Percentiles rank a stretch among this genome's conserved stretches.
These are phyloP conservation scores for Caenorhabditis sp. DNA, from an alignment of 2,888 invertebrate genomes.

Conservation along the genomic window DNA sequence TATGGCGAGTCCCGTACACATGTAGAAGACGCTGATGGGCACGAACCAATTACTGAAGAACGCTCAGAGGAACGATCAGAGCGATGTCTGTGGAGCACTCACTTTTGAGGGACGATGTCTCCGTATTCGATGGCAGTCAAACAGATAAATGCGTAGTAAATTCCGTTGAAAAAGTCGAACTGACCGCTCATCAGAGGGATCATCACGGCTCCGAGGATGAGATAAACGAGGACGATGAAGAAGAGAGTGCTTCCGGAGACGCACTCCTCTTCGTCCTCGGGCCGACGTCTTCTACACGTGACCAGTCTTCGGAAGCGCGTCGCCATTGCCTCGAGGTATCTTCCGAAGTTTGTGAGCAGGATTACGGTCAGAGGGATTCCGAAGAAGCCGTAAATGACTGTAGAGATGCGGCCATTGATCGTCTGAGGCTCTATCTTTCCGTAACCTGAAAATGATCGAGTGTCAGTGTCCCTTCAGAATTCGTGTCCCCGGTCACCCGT, in stretches of 20 bases:
- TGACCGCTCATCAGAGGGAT: slow-evolving; percentile 66
- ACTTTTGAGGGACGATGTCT: slow-evolving; percentile 74
- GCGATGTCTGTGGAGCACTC: background rate
- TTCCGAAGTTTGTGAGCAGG: slow-evolving; percentile 76
- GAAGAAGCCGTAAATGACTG: slow-evolving; percentile 77
- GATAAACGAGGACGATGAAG: slow-evolving; percentile 65
- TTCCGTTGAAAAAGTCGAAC: slow-evolving; percentile 77
- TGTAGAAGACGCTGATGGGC: slow-evolving; percentile 76
- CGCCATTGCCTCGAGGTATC: slow-evolving; percentile 73
- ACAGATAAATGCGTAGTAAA: slow-evolving; percentile 76
- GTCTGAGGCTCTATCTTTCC: slow-evolving; percentile 77
- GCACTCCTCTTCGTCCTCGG: slow-evolving; percentile 54
- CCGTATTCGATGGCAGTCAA: slow-evolving; percentile 78
- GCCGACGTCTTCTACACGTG: slow-evolving; percentile 23
- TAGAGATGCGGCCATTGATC: slow-evolving; percentile 74
- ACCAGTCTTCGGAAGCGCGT: slow-evolving; percentile 49
- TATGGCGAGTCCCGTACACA: slow-evolving; percentile 76
- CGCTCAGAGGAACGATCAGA: background rate
- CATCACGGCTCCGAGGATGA: slow-evolving; percentile 64
- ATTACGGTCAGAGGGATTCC: slow-evolving; percentile 78
- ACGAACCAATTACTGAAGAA: slow-evolving; percentile 70
- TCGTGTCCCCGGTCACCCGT: background rate
- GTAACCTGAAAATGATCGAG: slow-evolving; percentile 66
- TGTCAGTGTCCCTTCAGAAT: too few species aligned
- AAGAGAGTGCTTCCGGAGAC: slow-evolving; percentile 63